Evolutionary conservation across 2,797 vertebrate species (phyloP).

Genomic region (Danio jaintianensis): DNA sequence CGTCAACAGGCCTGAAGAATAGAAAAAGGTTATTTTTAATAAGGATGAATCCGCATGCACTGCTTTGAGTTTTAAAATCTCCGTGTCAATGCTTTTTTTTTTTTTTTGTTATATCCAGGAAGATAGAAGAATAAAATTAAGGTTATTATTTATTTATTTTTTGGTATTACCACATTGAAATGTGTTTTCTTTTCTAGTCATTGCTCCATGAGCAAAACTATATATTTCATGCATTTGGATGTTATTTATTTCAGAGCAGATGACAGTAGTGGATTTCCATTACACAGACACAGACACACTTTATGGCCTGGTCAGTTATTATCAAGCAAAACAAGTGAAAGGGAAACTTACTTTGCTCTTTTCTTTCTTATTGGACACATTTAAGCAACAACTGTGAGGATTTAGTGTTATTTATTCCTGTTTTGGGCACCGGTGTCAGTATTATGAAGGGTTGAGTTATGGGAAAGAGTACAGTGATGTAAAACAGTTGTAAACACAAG

Average conservation of each 20-base stretch:
- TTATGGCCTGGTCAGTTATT: conserved; percentile 22
- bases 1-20: conserved; percentile 12
- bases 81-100: conserved; percentile 16
- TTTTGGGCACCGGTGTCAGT: conserved; percentile 20
- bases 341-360: conserved; percentile 23
- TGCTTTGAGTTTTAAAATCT: conserved; percentile 23
- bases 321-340: conserved; percentile 29
- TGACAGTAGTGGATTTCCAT: conserved; percentile 17
- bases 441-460: conserved; percentile 33
- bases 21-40: conserved; percentile 35
- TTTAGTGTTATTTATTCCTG: conserved; percentile 30
- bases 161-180: neutral
- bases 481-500: conserved; percentile 11
- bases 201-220: conserved; percentile 23
- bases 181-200: neutral
- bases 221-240: neutral
- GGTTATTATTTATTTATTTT: neutral
- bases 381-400: conserved; percentile 18
- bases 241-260: conserved; percentile 24
- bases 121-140: neutral
- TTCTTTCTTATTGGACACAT: conserved; percentile 4
- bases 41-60: conserved; percentile 33
- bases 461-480: conserved; percentile 14
- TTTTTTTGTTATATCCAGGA: conserved; percentile 7
- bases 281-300: conserved; percentile 10